Base-by-base conservation (phyloP, 1,140 invertebrate species). In the Scylla paramamosain region DNA sequence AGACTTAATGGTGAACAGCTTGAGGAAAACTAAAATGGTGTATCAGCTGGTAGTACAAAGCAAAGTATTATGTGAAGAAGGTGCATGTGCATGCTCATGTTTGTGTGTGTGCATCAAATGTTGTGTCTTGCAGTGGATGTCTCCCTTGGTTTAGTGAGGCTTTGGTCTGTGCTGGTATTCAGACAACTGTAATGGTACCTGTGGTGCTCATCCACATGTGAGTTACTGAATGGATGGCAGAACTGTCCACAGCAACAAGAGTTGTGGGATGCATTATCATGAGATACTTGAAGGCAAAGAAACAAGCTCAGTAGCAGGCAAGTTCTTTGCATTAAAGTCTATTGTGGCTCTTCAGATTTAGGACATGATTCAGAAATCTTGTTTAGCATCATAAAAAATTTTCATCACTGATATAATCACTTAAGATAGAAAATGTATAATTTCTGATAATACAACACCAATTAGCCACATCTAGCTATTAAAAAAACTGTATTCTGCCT, bases 401-500 rank as follows among this genome's bases (percentile, higher is more conserved):
- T 7, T n/a, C 67, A 12, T n/a, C n/a, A 77, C 20, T 77, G 0
- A 8, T n/a, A 77, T 77, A 25, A n/a, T 77, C n/a, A 25, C 67
- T 16, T 7, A 77, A 20, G 2, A 25, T 77, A 77, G 67, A 39
- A 39, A 39, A 39, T 39, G 39, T 39, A 6, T 77, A 20, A 7
- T 77, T n/a, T 25, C 20, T 77, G n/a, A 77, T 6, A 91, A 83
- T 31, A 94, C 31, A 94, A 94, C 59, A 94, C 14, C 29, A 93
- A 86, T 59, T 20, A 28, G 25, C 83, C 39, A 94, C 93, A 94
- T 83, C 67, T 91, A 90, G 77, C 93, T 94, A 94, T 84, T 48
- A n/a, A 14, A 39, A 87, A 93, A 87, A 25, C 52, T 32, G 16
- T 46, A 31, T 93, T 87, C 28, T 46, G 86, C 82, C 46, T 93